These are phyloP conservation scores for Myrmophylax atrothorax DNA, from an alignment of 2,113 vertebrate genomes.

Conservation along the genomic window DNA sequence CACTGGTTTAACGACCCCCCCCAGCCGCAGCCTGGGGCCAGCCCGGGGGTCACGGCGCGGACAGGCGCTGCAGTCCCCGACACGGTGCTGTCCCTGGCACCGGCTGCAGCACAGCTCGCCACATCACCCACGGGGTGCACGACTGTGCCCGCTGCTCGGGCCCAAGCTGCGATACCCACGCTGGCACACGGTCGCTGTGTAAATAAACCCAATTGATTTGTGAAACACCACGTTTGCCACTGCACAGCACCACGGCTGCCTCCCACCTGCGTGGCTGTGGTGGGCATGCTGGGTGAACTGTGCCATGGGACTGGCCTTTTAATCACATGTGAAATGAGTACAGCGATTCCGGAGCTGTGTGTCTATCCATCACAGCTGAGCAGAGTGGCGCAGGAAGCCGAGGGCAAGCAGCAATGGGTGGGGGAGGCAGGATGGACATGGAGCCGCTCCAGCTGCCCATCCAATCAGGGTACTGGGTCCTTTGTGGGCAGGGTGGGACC, in stretches of 20 bases:
- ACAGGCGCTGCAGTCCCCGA: neutral
- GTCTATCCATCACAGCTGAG: neutral
- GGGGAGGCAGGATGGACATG: neutral
- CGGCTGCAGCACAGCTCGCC: neutral
- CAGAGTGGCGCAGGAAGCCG: neutral
- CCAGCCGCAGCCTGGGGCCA: neutral
- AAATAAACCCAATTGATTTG: neutral
- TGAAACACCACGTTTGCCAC: neutral
- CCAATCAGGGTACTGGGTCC: fast-evolving
- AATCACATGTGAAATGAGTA: neutral
- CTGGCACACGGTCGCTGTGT: neutral
- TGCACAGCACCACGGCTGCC: neutral
- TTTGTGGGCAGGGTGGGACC: neutral
- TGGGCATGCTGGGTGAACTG: neutral
- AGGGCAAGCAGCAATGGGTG: neutral
- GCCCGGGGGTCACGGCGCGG: neutral
- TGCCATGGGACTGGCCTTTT: neutral
- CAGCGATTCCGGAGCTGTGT: neutral
- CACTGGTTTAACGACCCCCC: slow-evolving; percentile 72
- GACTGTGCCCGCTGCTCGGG: neutral
- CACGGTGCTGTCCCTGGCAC: fast-evolving
- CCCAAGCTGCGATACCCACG: fast-evolving
- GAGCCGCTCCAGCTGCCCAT: neutral
- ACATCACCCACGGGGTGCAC: neutral
- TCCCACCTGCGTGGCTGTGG: neutral